Percentiles rank a stretch among this genome's conserved stretches.
These are phyloP conservation scores for Trachurus trachurus DNA, from an alignment of 2,797 vertebrate species.

Conservation along the genomic window DNA sequence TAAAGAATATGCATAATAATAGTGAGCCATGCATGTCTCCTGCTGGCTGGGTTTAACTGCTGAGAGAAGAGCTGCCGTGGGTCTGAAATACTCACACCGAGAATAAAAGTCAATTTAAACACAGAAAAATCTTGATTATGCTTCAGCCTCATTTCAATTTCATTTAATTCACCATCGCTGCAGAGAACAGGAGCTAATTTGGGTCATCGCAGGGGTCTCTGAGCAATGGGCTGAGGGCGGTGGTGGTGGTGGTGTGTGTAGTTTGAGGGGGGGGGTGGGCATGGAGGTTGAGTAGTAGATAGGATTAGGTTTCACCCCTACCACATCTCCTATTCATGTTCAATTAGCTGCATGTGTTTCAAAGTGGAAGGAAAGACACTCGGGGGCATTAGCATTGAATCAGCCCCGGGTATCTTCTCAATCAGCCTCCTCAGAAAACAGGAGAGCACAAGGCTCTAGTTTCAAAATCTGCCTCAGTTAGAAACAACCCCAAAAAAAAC, in stretches of 20 bases:
- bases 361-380: conserved; percentile 75
- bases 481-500: conserved; percentile 20
- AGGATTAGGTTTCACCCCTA: conserved; percentile 81
- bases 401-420: conserved; percentile 50
- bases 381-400: conserved; percentile 72
- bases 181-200: conserved; percentile 72
- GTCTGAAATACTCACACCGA: conserved; percentile 28
- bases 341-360: conserved; percentile 83
- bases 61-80: conserved; percentile 31
- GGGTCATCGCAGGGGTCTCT: conserved; percentile 73
- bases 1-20: conserved; percentile 73
- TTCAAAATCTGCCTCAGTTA: conserved; percentile 29
- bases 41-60: conserved; percentile 48
- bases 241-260: conserved; percentile 5
- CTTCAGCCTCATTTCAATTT: conserved; percentile 49
- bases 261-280: conserved; percentile 18
- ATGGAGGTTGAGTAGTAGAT: conserved; percentile 66
- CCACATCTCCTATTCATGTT: conserved; percentile 82
- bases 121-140: conserved; percentile 31
- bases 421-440: conserved; percentile 39
- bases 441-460: conserved; percentile 34
- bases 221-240: conserved; percentile 41
- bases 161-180: conserved; percentile 45
- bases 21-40: conserved; percentile 49
- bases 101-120: conserved; percentile 35